Base-by-base conservation (phyloP, 1,140 invertebrate species). In the Ctenoplectra terminalis region DNA sequence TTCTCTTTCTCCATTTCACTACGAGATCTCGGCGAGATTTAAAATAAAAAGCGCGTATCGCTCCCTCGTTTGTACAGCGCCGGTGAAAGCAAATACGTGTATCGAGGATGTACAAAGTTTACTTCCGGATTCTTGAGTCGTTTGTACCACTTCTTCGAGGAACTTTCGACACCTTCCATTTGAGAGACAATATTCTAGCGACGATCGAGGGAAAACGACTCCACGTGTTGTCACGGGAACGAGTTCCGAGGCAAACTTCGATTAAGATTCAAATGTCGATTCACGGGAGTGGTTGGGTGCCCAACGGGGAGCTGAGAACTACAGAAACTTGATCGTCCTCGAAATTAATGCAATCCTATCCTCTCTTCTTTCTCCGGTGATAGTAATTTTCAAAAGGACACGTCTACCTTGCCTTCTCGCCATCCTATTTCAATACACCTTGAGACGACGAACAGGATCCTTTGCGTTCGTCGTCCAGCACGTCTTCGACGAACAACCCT, bases 61-160 rank as follows among this genome's bases (percentile, higher is more conserved):
- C 15, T 34, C 58, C 23, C 7, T 1, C 1, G 20, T 64, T 26
- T 13, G 34, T 23, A n/a, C 17, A 20, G 34, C 2, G 5, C 34
- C 8, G 73, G 63, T n/a, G 46, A 75, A n/a, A 67, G 48, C 63
- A 76, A 76, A 76, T 76, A 76, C 74, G 46, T 67, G 74, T 67
- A 67, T 48, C 43, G 48, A 31, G 74, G 37, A 54, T 29, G 63
- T 31, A 17, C 13, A 15, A 67, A 77, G 50, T 69, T 77, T 40
- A 56, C 37, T 67, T 34, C n/a, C 20, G 37, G 46, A 64, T 54
- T 64, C 48, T 31, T 29, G 23, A 8, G 11, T 40, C 61, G 31
- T 54, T 66, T 50, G 17, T 11, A 37, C 20, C 31, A 26, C 34
- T 56, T 54, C 20, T 17, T 26, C 26, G 0, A n/a, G 7, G 13